Evolutionary conservation across 2,113 vertebrate species (phyloP).

Genomic region (Daubentonia madagascariensis): DNA sequence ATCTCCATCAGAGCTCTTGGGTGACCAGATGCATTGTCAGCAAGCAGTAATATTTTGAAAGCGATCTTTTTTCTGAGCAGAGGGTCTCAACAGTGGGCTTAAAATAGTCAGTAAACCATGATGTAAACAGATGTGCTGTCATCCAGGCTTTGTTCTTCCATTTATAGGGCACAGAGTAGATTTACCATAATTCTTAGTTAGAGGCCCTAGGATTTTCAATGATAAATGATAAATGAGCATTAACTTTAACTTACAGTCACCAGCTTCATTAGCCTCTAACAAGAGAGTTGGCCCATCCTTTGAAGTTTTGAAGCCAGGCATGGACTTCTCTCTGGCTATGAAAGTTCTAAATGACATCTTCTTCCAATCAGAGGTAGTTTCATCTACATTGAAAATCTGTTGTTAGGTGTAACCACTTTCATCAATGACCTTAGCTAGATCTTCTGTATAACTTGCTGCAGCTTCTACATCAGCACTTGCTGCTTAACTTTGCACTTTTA

Average conservation of each 20-base stretch:
- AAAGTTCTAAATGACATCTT: not conserved
- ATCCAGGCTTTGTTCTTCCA: not conserved
- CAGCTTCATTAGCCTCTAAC: not conserved
- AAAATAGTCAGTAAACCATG: not conserved
- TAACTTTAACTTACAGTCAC: not conserved
- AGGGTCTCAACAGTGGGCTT: not conserved
- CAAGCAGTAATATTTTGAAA: not conserved
- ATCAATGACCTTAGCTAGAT: not conserved
- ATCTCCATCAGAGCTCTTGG: not conserved
- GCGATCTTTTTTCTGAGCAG: not conserved
- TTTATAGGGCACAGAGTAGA: not conserved
- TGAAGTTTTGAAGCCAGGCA: not conserved
- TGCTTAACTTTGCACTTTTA: not conserved
- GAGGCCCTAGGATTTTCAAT: not conserved
- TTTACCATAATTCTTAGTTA: not conserved
- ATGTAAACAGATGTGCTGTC: not conserved
- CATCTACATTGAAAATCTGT: not conserved
- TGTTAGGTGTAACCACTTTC: not conserved
- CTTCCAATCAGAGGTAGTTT: not conserved
- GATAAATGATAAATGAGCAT: not conserved
- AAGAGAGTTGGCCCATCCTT: not conserved
- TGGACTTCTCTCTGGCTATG: not conserved
- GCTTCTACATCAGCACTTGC: not conserved
- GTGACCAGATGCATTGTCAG: not conserved
- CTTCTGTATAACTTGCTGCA: not conserved